A percentile compares a stretch with the other conserved stretches of the same genome.
Conservation (phyloP, 1,140 invertebrate genomes). For the roundworm (Caenorhabditis elegans) region DNA sequence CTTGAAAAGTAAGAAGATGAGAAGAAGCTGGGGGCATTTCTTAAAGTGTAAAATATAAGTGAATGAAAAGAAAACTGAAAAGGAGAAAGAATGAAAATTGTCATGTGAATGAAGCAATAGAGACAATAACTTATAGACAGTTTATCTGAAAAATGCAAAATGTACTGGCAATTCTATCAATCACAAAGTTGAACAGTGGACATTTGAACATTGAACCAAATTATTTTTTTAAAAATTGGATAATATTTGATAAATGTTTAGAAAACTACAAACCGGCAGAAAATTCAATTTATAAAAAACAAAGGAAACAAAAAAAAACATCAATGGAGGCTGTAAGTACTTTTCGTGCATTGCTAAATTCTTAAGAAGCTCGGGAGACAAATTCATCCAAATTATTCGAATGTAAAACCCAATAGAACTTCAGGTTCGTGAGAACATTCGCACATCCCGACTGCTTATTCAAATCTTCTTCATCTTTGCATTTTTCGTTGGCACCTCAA, state of each 20-base stretch:
- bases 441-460: neutral
- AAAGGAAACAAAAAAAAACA: too few relatives aligned
- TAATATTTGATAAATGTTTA: too few relatives aligned
- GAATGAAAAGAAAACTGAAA: neutral
- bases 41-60: constrained; percentile 15
- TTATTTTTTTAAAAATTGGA: too few relatives aligned
- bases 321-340: too few relatives aligned
- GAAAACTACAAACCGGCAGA: too few relatives aligned
- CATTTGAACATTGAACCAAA: too few relatives aligned
- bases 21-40: neutral
- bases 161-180: neutral
- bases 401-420: neutral
- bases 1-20: neutral
- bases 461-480: constrained; percentile 3
- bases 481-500: neutral
- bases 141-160: neutral
- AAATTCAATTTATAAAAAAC: too few relatives aligned
- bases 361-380: too few relatives aligned
- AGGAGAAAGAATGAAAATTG: neutral
- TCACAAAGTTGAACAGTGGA: too few relatives aligned
- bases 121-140: neutral
- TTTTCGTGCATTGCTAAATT: too few relatives aligned
- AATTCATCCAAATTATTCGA: too few relatives aligned
- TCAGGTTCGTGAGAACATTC: constrained; percentile 13
- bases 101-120: neutral